Evolutionary conservation across 1,140 invertebrate genomes (phyloP).

Genomic region (Pectinophora gossypiella): DNA sequence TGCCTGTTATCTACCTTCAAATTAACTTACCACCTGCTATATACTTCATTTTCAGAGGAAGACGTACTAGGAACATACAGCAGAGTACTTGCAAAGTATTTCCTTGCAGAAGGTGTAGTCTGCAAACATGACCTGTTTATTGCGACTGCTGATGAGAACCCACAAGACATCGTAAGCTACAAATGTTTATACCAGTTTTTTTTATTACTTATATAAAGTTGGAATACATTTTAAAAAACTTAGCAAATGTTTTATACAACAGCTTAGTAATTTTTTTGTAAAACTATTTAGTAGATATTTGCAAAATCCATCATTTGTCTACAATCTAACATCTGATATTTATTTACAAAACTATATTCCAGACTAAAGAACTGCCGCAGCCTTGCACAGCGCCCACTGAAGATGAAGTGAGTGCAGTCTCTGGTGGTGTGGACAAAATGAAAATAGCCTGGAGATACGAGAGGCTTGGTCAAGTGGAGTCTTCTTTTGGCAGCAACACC

Average conservation of each 20-base stretch:
- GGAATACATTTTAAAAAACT: no score
- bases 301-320: no score
- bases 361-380: constrained; percentile 67
- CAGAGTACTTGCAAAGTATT: constrained; percentile 87
- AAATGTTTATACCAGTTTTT: no score
- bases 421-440: constrained; percentile 76
- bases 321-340: constrained; percentile 9
- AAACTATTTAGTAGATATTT: no score
- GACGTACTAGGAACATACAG: constrained; percentile 85
- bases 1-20: no score
- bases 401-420: constrained; percentile 28
- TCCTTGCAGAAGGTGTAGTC: constrained; percentile 86
- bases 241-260: no score
- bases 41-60: constrained; percentile 81
- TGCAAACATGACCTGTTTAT: constrained; percentile 83
- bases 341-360: constrained; percentile 15
- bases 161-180: constrained; percentile 78
- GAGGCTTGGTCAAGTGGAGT: constrained; percentile 81
- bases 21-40: not conserved
- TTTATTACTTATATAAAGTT: no score
- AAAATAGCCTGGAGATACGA: constrained; percentile 93
- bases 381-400: constrained; percentile 39
- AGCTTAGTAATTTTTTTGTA: no score
- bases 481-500: constrained; percentile 62
- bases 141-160: constrained; percentile 82